Evolutionary conservation across 2,113 vertebrate genomes (phyloP), one percentile per base, ranked within the genome.

Genomic region (Cnemophilus loriae): DNA sequence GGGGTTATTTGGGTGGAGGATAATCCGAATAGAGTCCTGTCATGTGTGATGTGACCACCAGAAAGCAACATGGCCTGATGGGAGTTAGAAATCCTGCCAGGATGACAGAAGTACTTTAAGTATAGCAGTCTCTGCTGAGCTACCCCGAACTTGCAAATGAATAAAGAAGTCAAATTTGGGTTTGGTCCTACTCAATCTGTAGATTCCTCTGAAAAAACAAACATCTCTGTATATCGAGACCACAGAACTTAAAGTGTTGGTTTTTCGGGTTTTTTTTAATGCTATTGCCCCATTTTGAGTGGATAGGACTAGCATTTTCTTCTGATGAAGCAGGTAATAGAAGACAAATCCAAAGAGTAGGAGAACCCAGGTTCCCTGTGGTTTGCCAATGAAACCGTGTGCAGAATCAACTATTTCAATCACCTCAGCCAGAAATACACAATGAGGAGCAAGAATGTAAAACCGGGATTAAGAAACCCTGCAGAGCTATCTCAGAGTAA

Each of bases 201-300:
- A 41, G 55, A 63, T 13, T 92, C 5, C 26, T 49, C 35, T 64
- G 61, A 52, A 30, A 84, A 91, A 78, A 18, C 20, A 71, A 78
- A 50, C 12, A 52, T 21, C 17, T 68, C 14, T 28, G 3, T 30
- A 47, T 49, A 15, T 42, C 47, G 26, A 82, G 15, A 78, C 32
- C n/a, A 75, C 7, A 44, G n/a, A 84, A 81, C 2, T 30, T 60
- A 28, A 55, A 1, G 1, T n/a, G 5, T 23, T 18, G 11, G 0
- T n/a, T n/a, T n/a, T n/a, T n/a, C n/a, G 33, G 5, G 3, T 15
- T 27, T 5, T 83, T 82, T 79, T 37, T 9, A 59, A 90, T 32
- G 32, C 14, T 35, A 42, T 63, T 86, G 17, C 7, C 14, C 52
- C 52, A 61, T 87, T 84, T 84, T 84, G 53, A 82, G 39, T 49